These are phyloP conservation scores for Drosophila tristis DNA, from an alignment of 1,140 invertebrate species.

Conservation along the genomic window DNA sequence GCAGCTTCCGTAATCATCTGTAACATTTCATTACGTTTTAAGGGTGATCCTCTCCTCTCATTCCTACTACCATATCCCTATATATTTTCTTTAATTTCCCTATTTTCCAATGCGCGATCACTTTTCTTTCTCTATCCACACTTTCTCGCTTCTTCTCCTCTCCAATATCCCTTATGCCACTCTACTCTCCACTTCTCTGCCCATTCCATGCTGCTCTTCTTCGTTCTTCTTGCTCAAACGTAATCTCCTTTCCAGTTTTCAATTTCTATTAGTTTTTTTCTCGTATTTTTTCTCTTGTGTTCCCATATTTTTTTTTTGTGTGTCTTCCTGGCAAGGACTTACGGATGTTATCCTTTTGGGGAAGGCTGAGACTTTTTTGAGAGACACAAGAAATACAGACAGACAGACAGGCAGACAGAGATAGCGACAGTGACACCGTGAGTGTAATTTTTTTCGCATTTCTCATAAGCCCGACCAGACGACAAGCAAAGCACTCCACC, in stretches of 20 bases:
- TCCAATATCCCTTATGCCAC: too few relatives aligned
- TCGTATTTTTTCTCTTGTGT: slow-evolving; percentile 6
- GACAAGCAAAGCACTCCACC: slow-evolving; percentile 1
- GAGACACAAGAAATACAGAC: slow-evolving; percentile 4
- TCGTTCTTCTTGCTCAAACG: slow-evolving; percentile 10
- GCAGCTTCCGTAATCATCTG: too few relatives aligned
- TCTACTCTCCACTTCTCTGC: too few relatives aligned
- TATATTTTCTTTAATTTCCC: too few relatives aligned
- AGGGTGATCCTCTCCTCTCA: too few relatives aligned
- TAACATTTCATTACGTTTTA: too few relatives aligned
- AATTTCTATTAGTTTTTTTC: slow-evolving; percentile 37
- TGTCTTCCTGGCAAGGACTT: not conserved
- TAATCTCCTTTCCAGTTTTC: slow-evolving; percentile 52
- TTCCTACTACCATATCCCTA: too few relatives aligned
- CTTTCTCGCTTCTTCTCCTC: too few relatives aligned
- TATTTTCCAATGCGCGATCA: too few relatives aligned
- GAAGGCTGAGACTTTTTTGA: slow-evolving; percentile 1
- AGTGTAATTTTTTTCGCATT: slow-evolving; percentile 44
- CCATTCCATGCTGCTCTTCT: too few relatives aligned
- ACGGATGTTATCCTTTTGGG: slow-evolving; percentile 32
- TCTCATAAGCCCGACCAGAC: slow-evolving; percentile 45
- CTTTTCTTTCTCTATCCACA: too few relatives aligned
- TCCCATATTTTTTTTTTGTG: slow-evolving; percentile 13
- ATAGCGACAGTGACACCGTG: slow-evolving; percentile 14
- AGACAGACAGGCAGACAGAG: slow-evolving; percentile 9